phyloP scores from a whole-genome alignment of 2,113 vertebrate species.

The Sylvilagus bachmani region DNA sequence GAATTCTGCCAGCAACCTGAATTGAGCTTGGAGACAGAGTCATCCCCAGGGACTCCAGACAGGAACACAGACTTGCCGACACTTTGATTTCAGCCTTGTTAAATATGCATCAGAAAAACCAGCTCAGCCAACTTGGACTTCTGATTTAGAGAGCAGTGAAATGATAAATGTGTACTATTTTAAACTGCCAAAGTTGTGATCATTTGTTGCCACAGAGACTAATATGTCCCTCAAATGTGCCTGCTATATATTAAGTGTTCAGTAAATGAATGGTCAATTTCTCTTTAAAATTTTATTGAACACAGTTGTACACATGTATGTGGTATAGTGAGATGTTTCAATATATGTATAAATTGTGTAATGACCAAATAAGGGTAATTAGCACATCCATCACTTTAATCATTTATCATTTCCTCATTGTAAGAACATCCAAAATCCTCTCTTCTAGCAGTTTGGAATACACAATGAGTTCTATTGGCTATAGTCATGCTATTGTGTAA shows the following conservation, averaged over 20 bases:
- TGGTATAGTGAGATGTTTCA: not conserved
- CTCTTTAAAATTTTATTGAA: not conserved
- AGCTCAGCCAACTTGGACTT: not conserved
- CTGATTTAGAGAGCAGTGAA: not conserved
- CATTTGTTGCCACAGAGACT: conserved; percentile 1
- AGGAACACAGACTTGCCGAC: not conserved
- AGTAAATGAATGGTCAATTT: not conserved
- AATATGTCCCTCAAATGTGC: not conserved
- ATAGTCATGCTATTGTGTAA: too few relatives aligned
- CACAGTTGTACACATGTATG: not conserved
- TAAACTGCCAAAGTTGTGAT: not conserved
- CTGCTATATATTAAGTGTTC: not conserved
- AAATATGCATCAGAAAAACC: not conserved
- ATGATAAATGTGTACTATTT: not conserved
- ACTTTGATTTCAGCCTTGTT: not conserved
- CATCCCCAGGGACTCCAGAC: not conserved
- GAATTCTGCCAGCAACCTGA: not conserved
- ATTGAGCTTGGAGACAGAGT: not conserved
- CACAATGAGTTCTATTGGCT: not conserved
- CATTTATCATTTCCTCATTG: not conserved
- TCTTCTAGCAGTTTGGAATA: not conserved
- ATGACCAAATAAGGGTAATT: not conserved
- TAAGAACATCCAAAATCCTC: not conserved
- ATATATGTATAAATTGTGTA: not conserved
- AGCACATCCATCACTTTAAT: not conserved